Evolutionary conservation across 2,113 vertebrate genomes (phyloP).

Genomic region (Alces alces): DNA sequence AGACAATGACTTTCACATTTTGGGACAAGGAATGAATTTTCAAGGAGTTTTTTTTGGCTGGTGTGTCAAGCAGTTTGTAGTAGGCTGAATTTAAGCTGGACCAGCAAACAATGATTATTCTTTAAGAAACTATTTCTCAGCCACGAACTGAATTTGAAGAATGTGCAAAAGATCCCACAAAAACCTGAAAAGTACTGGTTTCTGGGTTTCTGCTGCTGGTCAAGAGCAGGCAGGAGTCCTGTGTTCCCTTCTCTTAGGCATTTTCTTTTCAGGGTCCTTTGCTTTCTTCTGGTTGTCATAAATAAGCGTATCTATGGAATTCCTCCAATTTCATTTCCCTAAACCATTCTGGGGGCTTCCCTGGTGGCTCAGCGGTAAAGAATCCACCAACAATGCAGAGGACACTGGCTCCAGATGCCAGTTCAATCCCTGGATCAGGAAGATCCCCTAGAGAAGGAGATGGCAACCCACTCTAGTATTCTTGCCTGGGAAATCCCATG

Average conservation of each 20-base stretch:
- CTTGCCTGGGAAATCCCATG: neutral
- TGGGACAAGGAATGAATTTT: slow-evolving; percentile 52
- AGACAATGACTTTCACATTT: slow-evolving; percentile 49
- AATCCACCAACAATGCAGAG: neutral
- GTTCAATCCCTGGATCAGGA: neutral
- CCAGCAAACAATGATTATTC: slow-evolving; percentile 42
- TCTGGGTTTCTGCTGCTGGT: neutral
- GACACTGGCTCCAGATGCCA: neutral
- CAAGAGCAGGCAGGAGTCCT: neutral
- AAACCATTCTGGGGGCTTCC: neutral
- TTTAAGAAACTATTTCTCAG: slow-evolving; percentile 57
- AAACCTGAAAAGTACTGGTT: neutral
- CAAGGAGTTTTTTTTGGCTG: slow-evolving; percentile 5
- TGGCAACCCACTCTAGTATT: neutral
- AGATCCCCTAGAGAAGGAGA: neutral
- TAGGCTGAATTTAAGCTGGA: slow-evolving; percentile 37
- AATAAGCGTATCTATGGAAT: neutral
- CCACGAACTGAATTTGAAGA: slow-evolving; percentile 58
- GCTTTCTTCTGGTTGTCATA: neutral
- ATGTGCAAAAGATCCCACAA: slow-evolving; percentile 56
- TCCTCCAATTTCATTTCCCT: neutral
- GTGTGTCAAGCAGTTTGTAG: slow-evolving; percentile 33
- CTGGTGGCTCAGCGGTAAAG: neutral
- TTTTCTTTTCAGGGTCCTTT: neutral
- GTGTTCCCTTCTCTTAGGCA: neutral